phyloP scores from a whole-genome alignment of 1,140 invertebrate species.

The Leptonema lineaticorne region DNA sequence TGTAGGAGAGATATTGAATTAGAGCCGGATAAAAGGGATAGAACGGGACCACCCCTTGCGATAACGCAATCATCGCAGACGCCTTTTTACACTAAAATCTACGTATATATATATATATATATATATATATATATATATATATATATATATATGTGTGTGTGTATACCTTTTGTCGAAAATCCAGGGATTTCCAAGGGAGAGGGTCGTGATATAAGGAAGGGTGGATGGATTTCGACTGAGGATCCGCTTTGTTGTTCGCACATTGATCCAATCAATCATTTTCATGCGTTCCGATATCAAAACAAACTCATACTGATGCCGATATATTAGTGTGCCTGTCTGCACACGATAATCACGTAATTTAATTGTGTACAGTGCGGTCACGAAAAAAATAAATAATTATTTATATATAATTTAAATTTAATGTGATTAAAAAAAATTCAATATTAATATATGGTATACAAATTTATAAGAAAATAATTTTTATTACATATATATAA shows the following conservation, averaged over 20 bases:
- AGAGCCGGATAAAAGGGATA: background rate
- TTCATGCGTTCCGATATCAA: background rate
- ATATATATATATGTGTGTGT: background rate
- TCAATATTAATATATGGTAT: too few species aligned
- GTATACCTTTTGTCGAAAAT: background rate
- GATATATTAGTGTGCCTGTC: too few species aligned
- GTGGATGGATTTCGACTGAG: too few species aligned
- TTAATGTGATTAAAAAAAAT: too few species aligned
- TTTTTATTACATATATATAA: too few species aligned
- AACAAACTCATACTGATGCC: conserved; percentile 3
- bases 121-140: background rate
- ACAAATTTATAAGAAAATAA: too few species aligned
- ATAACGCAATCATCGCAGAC: conserved; percentile 14
- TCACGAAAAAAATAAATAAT: too few species aligned
- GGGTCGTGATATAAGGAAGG: background rate
- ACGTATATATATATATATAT: background rate
- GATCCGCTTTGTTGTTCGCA: conserved; percentile 4
- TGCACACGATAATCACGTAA: too few species aligned
- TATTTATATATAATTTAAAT: too few species aligned
- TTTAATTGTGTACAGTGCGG: too few species aligned
- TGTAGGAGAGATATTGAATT: conserved; percentile 3
- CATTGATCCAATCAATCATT: conserved; percentile 11
- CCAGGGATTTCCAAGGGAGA: background rate
- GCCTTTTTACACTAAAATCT: too few species aligned
- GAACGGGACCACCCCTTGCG: background rate